phyloP scores from a whole-genome alignment of 1,140 invertebrate species.

The Pseudoatta argentina region DNA sequence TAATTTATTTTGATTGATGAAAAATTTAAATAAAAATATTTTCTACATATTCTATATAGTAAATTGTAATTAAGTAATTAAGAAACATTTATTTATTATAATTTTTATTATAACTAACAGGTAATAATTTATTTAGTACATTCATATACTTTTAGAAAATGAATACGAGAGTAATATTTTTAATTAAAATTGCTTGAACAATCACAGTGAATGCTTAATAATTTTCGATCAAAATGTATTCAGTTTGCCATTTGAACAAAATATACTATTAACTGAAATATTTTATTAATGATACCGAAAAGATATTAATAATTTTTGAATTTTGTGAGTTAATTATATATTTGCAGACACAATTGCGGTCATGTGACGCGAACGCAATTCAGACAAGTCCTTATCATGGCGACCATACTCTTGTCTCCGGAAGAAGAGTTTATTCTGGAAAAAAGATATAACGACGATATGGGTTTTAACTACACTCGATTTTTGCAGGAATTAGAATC shows the following conservation, averaged over 20 bases:
- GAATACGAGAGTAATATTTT: neutral
- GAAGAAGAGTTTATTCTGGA: conserved; percentile 90
- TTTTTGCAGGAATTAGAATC: conserved; percentile 89
- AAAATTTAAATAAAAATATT: neutral
- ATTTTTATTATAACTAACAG: neutral
- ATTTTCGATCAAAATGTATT: neutral
- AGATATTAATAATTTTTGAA: conserved; percentile 33
- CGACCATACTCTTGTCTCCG: conserved; percentile 88
- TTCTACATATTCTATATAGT: neutral
- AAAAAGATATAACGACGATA: conserved; percentile 89
- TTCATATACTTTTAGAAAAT: neutral
- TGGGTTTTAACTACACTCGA: conserved; percentile 90
- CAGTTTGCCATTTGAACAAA: neutral
- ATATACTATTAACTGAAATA: conserved; percentile 1
- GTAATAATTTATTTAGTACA: conserved; percentile 6
- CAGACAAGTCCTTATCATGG: conserved; percentile 88
- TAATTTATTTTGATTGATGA: neutral
- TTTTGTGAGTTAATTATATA: conserved; percentile 8
- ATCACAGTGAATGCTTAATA: neutral
- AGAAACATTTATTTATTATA: too few species aligned
- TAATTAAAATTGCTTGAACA: neutral
- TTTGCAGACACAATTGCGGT: conserved; percentile 88
- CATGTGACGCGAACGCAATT: conserved; percentile 90
- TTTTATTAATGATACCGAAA: neutral
- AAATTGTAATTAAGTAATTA: neutral